These are phyloP conservation scores for Teleogryllus oceanicus DNA, from an alignment of 2,888 invertebrate genomes.

Conservation along the genomic window DNA sequence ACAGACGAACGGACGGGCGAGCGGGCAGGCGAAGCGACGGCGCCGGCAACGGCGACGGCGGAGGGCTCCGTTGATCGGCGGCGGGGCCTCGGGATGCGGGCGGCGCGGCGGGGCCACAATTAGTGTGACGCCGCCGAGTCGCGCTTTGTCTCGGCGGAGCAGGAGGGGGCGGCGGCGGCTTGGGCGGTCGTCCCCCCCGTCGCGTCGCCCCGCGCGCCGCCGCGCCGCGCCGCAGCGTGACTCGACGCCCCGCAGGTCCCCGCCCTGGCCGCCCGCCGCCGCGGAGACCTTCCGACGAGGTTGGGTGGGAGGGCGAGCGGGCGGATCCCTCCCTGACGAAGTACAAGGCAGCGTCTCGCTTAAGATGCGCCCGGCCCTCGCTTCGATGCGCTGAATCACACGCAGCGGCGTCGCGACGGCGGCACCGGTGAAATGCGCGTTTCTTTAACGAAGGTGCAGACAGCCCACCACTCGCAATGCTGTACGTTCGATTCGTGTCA, in stretches of 20 bases:
- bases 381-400: no score
- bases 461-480: no score
- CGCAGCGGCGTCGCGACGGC: no score
- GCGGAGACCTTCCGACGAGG: no score
- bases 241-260: not conserved
- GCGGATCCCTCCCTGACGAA: no score
- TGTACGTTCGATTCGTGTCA: no score
- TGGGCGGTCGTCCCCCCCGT: not conserved
- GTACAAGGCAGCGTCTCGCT: no score
- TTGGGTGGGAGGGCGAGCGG: no score
- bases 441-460: no score
- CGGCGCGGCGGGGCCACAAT: constrained; percentile 18
- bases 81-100: not conserved
- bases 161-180: not conserved
- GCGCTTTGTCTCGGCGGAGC: not conserved
- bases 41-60: not conserved
- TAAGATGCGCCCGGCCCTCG: no score
- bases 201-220: not conserved
- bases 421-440: no score
- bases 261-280: no score
- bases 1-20: constrained; percentile 25
- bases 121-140: constrained; percentile 4
- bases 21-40: constrained; percentile 31
- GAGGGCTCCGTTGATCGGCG: not conserved
- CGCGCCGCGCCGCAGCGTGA: not conserved